These are phyloP conservation scores for Schrankia costaestrigalis DNA, from an alignment of 2,888 invertebrate genomes.

Conservation along the genomic window DNA sequence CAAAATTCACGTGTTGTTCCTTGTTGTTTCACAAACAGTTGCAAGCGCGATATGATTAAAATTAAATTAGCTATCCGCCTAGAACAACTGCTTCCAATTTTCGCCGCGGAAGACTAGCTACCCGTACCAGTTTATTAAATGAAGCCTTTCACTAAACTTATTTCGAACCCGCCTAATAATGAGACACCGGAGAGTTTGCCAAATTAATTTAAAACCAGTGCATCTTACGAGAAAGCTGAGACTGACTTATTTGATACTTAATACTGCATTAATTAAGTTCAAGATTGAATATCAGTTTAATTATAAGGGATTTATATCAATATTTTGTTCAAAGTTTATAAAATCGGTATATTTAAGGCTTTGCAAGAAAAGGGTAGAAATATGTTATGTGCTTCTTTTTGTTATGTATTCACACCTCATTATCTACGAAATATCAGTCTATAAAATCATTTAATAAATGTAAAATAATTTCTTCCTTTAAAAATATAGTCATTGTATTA, in stretches of 20 bases:
- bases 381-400: too few species aligned
- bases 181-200: slow-evolving; percentile 22
- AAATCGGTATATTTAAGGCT: too few species aligned
- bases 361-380: too few species aligned
- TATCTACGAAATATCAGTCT: too few species aligned
- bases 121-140: slow-evolving; percentile 24
- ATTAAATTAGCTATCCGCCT: slow-evolving; percentile 34
- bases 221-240: slow-evolving; percentile 23
- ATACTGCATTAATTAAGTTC: slow-evolving; percentile 14
- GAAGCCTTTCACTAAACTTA: slow-evolving; percentile 28
- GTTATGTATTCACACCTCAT: too few species aligned
- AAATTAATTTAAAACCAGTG: slow-evolving; percentile 36
- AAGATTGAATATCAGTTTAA: too few species aligned
- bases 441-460: too few species aligned
- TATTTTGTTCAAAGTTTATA: too few species aligned
- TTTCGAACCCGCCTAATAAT: slow-evolving; percentile 32
- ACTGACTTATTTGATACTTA: slow-evolving; percentile 19
- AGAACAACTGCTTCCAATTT: slow-evolving; percentile 30
- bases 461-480: too few species aligned
- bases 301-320: too few species aligned
- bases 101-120: slow-evolving; percentile 22
- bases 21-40: slow-evolving; percentile 19
- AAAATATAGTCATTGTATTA: too few species aligned
- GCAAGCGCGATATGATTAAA: slow-evolving; percentile 24
- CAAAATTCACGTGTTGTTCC: too few species aligned